Evolutionary conservation across 2,797 vertebrate species (phyloP).

Genomic region (Prionace glauca): DNA sequence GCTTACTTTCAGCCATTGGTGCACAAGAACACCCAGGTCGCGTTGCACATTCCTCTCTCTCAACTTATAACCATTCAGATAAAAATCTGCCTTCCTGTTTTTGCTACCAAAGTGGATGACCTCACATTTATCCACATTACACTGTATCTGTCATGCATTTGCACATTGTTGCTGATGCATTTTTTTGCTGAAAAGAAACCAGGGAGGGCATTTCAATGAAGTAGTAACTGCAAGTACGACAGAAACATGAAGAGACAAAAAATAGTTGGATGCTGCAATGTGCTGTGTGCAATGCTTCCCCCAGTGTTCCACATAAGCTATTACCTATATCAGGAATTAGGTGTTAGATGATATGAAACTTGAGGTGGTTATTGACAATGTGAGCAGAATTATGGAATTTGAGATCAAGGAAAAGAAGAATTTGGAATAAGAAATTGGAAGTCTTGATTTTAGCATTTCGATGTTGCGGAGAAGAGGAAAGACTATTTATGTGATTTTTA

Average conservation of each 20-base stretch:
- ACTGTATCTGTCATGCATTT: too few relatives aligned
- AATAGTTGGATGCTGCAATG: background rate
- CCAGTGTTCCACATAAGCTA: background rate
- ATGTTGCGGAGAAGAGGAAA: background rate
- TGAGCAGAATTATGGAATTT: background rate
- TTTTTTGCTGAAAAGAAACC: background rate
- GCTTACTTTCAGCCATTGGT: too few relatives aligned
- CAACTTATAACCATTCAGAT: too few relatives aligned
- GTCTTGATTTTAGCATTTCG: background rate
- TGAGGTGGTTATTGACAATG: too few relatives aligned
- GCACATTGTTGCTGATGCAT: background rate
- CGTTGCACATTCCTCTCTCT: too few relatives aligned
- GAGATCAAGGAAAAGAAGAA: background rate
- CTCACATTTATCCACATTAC: too few relatives aligned
- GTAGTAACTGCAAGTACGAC: background rate
- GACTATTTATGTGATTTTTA: background rate
- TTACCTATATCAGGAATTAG: background rate
- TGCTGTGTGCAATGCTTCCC: background rate
- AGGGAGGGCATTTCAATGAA: background rate
- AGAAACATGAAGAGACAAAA: background rate
- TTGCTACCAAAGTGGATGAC: too few relatives aligned
- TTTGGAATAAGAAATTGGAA: background rate
- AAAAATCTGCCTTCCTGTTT: too few relatives aligned
- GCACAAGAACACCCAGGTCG: too few relatives aligned
- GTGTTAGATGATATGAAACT: background rate